Evolutionary conservation across 2,888 invertebrate genomes (phyloP).

Genomic region (Stramonita haemastoma): DNA sequence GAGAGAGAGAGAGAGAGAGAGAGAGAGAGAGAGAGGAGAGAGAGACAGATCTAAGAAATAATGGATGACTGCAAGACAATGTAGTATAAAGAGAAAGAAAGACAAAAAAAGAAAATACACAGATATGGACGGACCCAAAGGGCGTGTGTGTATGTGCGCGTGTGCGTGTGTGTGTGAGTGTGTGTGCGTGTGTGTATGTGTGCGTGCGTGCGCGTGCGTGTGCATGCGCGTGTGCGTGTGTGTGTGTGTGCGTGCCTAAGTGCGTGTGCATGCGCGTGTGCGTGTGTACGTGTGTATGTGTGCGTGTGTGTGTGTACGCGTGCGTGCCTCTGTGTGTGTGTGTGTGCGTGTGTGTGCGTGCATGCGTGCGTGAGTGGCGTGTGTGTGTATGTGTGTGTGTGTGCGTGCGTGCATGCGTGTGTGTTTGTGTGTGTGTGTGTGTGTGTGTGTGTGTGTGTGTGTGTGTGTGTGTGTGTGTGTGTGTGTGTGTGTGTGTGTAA

Average conservation of each 20-base stretch:
- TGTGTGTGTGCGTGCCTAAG: neutral
- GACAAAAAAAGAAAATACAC: neutral
- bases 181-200: neutral
- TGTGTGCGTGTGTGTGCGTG: neutral
- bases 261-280: neutral
- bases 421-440: no score
- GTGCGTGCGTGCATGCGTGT: no score
- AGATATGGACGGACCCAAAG: neutral
- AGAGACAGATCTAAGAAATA: neutral
- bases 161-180: neutral
- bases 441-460: no score
- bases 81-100: neutral
- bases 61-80: neutral
- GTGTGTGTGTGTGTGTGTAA: neutral
- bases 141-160: neutral
- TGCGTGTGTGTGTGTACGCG: neutral
- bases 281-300: neutral
- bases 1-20: constrained; percentile 1
- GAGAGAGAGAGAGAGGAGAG: neutral
- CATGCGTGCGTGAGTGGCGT: neutral
- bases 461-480: neutral
- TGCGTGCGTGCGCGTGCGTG: neutral
- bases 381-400: no score
- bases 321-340: neutral
- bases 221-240: neutral